Evolutionary conservation across 2,888 invertebrate species (phyloP).

Genomic region (Diaperis boleti): DNA sequence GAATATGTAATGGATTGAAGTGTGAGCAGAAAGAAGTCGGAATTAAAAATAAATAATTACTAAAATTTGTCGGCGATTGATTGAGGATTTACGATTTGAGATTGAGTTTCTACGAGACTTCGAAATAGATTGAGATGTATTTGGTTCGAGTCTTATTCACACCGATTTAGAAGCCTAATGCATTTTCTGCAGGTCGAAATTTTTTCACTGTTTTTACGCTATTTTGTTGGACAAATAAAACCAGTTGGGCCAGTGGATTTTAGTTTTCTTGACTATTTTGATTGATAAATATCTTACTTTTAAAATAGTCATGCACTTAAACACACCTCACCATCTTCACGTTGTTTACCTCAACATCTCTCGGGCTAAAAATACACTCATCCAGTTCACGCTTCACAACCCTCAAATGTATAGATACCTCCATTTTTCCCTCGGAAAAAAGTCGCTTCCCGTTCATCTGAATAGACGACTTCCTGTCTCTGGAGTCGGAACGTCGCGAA

Average conservation of each 20-base stretch:
- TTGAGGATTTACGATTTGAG: not conserved
- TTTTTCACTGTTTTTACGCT: too few species aligned
- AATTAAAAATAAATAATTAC: too few species aligned
- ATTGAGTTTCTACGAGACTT: not conserved
- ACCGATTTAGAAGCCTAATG: not conserved
- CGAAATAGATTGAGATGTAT: not conserved
- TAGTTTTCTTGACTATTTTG: too few species aligned
- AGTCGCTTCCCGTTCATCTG: slow-evolving; percentile 51
- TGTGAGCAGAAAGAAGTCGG: too few species aligned
- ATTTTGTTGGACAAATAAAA: too few species aligned
- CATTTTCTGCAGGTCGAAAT: too few species aligned
- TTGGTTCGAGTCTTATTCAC: not conserved
- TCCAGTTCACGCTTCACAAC: slow-evolving; percentile 21
- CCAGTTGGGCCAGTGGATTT: too few species aligned
- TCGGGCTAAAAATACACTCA: not conserved
- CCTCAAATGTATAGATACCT: slow-evolving; percentile 33
- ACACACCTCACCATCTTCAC: not conserved
- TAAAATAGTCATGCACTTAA: too few species aligned
- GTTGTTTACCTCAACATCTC: not conserved
- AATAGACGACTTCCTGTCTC: slow-evolving; percentile 61
- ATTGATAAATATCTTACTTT: too few species aligned
- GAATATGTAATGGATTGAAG: not conserved
- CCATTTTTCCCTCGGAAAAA: slow-evolving; percentile 22
- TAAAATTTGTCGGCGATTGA: too few species aligned
- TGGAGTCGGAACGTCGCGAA: slow-evolving; percentile 60